phyloP scores from a whole-genome alignment of 2,797 vertebrate genomes.

The Lycodopsis pacificus region DNA sequence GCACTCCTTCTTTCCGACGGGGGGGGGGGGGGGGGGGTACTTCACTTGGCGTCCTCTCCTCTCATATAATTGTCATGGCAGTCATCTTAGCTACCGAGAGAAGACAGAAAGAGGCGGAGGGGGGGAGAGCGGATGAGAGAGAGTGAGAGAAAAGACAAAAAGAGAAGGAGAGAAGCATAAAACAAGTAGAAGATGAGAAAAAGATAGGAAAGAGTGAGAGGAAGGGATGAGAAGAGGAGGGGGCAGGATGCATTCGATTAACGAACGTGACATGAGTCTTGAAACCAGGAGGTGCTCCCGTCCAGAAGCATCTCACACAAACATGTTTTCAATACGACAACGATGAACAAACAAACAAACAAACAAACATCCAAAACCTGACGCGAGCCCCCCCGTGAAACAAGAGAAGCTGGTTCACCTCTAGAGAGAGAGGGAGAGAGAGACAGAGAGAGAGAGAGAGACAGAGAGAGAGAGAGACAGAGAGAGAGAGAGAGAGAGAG shows the following conservation, averaged over 20 bases:
- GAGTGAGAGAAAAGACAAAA: constrained; percentile 5
- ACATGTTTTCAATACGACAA: constrained; percentile 19
- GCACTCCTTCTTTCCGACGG: constrained; percentile 42
- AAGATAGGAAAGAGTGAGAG: constrained; percentile 13
- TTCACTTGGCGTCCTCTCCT: constrained; percentile 72
- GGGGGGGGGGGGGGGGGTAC: constrained; percentile 4
- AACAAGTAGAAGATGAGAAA: constrained; percentile 13
- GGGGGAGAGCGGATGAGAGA: constrained; percentile 21
- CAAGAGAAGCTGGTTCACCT: constrained; percentile 52
- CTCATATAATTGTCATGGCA: constrained; percentile 78
- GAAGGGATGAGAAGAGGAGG: constrained; percentile 35
- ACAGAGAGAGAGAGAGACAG: constrained; percentile 69
- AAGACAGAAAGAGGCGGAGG: constrained; percentile 33
- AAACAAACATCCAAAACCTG: constrained; percentile 35
- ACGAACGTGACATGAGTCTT: constrained; percentile 58
- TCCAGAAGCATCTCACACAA: constrained; percentile 22
- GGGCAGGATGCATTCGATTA: constrained; percentile 45
- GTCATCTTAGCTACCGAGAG: constrained; percentile 70
- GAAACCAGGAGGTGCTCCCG: constrained; percentile 30
- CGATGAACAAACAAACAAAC: constrained; percentile 16
- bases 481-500: constrained; percentile 62
- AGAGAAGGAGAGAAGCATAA: constrained; percentile 17
- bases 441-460: constrained; percentile 29
- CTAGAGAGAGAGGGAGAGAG: constrained; percentile 37
- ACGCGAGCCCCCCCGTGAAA: constrained; percentile 41